Evolutionary conservation across 2,888 invertebrate genomes (phyloP), one percentile per base, ranked within the genome.

Genomic region (Anarsia innoxiella): DNA sequence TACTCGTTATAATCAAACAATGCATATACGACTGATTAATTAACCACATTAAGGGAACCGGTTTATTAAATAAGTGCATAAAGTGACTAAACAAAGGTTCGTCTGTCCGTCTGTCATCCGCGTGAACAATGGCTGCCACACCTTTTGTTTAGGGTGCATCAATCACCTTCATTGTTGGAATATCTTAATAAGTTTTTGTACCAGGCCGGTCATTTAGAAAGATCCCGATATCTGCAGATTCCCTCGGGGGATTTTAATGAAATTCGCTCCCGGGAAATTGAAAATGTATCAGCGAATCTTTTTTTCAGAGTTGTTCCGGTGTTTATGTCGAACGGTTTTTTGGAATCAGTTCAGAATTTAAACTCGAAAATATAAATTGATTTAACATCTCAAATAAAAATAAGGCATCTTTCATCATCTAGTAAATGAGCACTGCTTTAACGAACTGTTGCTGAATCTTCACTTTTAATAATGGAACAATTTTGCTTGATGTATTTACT

Each of bases 171-270:
- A 66, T 82, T 83, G 83, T 82, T 74, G 76, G 61, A 56, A 69
- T 80, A 76, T 82, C 82, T 82, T 83, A 82, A 82, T 82, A 83
- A 77, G 66, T 77, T 80, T 77, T 82, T 83, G 70, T 80, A 61
- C 57, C 55, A 65, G 68, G 63, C 66, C 76, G 80, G 78, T 79
- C 80, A 77, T 74, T 80, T 78, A 74, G 80, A 80, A 80, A 77
- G 75, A 82, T 78, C 67, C 68, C 60, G 59, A 61, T 65, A 67
- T 66, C 66, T 58, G 51, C 51, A 51, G 57, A 55, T 50, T 51
- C 49, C 56, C 57, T 58, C 58, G 44, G 49, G 49, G 58, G 59
- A 70, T 76, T 68, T 66, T 66, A 71, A 76, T 75, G 51, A 49
- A 56, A 42, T 48, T 47, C 46, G 25, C 52, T 56, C 53, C 42